Evolutionary conservation across 2,888 invertebrate genomes (phyloP), one percentile per base, ranked within the genome.

Genomic region (Sminthurinus aureus): DNA sequence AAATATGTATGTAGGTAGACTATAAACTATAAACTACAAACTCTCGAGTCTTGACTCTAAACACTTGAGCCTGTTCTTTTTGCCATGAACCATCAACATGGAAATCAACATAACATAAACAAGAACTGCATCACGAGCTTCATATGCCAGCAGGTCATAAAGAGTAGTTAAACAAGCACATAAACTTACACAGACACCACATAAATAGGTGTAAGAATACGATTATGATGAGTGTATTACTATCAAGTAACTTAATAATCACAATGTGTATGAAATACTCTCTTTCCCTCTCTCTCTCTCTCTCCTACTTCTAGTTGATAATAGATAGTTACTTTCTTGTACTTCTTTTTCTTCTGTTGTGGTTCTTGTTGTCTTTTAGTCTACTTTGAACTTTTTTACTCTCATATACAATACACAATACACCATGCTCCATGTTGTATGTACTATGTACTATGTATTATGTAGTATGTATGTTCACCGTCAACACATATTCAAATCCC

Each of bases 131-230:
- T 81, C 80, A 81, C 80, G 80, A 81, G 79, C 73, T 73, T 81
- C 77, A 77, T 76, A 26, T 67, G 79, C 82, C 84, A 84, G 81
- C 82, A 85, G 83, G 83, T 85, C 85, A 81, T 85, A 85, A 85
- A 85, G 82, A 71, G 84, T 85, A 83, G 81, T 79, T 85, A 85
- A 85, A 85, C 85, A 85, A 85, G 85, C 85, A 83, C 85, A 83
- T 38, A 38, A 38, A 38, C 38, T 38, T 38, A 38, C 38, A 38
- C 38, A 38, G 38, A 38, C 38, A 38, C 38, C 38, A 38, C 38
- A 38, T 85, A 85, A 85, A 85, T 85, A 85, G 85, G 83, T 83
- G 85, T 73, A 84, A 84, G 82, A 83, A 84, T 84, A 84, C 78
- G 82, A 84, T 83, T 84, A 84, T 84, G 84, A 84, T 83, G 83